phyloP scores from a whole-genome alignment of 2,888 invertebrate genomes.

The Epirrhoe alternata region DNA sequence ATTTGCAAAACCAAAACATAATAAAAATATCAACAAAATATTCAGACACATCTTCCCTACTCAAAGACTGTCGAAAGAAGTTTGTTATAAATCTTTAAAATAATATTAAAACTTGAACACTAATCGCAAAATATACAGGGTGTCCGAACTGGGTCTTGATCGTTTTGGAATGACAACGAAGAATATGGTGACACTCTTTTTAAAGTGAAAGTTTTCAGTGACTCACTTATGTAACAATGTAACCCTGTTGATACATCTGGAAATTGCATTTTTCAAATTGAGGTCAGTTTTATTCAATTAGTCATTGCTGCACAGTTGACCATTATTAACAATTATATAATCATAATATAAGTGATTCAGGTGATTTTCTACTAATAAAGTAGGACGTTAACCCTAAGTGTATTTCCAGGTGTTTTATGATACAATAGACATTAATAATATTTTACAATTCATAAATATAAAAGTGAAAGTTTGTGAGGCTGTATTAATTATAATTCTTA shows the following conservation, averaged over 20 bases:
- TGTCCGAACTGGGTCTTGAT: slow-evolving; percentile 47
- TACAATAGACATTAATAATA: no score
- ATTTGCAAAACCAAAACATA: slow-evolving; percentile 43
- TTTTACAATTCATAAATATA: no score
- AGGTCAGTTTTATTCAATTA: slow-evolving; percentile 60
- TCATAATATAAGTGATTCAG: background rate
- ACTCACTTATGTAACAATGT: slow-evolving; percentile 57
- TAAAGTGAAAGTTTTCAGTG: slow-evolving; percentile 67
- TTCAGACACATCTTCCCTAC: slow-evolving; percentile 25
- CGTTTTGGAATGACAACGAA: slow-evolving; percentile 40
- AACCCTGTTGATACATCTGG: slow-evolving; percentile 33
- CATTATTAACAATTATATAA: background rate
- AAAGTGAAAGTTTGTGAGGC: no score
- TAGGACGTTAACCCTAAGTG: slow-evolving; percentile 8
- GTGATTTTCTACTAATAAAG: background rate
- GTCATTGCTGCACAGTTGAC: slow-evolving; percentile 43
- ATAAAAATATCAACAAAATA: slow-evolving; percentile 19
- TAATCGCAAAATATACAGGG: slow-evolving; percentile 48
- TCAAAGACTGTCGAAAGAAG: slow-evolving; percentile 9
- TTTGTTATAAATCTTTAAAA: slow-evolving; percentile 8
- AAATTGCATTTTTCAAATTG: slow-evolving; percentile 44
- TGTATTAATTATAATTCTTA: no score
- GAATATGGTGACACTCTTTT: slow-evolving; percentile 48
- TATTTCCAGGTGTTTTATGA: slow-evolving; percentile 14
- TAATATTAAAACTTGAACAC: slow-evolving; percentile 2